phyloP scores from a whole-genome alignment of 1,140 invertebrate species.

The Drosophila orena region DNA sequence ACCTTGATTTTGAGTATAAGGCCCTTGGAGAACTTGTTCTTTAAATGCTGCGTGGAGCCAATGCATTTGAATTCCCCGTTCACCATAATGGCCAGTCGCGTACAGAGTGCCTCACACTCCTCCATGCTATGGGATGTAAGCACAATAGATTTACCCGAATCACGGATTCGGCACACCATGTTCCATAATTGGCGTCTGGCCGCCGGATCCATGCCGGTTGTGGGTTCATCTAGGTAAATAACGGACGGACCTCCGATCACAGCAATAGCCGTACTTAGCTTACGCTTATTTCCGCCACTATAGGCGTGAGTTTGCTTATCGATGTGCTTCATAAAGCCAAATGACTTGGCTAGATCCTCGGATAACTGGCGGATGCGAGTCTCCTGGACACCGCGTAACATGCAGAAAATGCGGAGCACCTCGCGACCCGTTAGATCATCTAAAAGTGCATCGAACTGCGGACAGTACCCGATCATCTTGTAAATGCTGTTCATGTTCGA shows the following conservation, averaged over 20 bases:
- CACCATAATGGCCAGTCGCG: conserved; percentile 94
- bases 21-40: conserved; percentile 89
- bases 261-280: conserved; percentile 96
- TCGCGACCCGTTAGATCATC: conserved; percentile 92
- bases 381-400: conserved; percentile 89
- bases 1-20: conserved; percentile 86
- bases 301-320: conserved; percentile 87
- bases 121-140: conserved; percentile 94
- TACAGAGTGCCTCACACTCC: conserved; percentile 95
- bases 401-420: conserved; percentile 90
- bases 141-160: conserved; percentile 89
- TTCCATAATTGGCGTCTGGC: conserved; percentile 93
- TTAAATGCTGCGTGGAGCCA: conserved; percentile 89
- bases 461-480: conserved; percentile 91
- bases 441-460: conserved; percentile 93
- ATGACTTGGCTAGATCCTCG: conserved; percentile 83
- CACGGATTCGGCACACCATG: conserved; percentile 87
- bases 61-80: conserved; percentile 91
- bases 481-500: conserved; percentile 86
- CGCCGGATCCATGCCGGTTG: conserved; percentile 93
- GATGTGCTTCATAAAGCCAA: conserved; percentile 85
- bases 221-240: conserved; percentile 94
- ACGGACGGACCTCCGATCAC: conserved; percentile 95
- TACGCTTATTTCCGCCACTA: conserved; percentile 97
- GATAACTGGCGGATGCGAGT: conserved; percentile 84